Conservation (phyloP, 2,888 invertebrate genomes). For the Spisula subtruncata region DNA sequence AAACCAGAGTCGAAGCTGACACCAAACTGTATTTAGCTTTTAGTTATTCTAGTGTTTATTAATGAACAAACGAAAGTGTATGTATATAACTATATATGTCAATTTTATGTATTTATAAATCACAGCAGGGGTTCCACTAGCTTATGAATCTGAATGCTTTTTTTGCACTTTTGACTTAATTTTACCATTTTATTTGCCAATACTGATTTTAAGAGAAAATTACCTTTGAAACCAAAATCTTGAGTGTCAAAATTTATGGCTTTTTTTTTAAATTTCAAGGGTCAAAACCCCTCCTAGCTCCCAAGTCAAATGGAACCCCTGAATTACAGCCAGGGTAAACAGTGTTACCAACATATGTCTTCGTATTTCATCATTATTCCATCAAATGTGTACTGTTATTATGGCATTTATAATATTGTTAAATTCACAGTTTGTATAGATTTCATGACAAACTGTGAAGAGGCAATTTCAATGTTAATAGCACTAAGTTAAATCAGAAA, state of each 20-base stretch:
- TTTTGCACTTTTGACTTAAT: too few species aligned
- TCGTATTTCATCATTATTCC: neutral
- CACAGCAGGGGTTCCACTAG: too few species aligned
- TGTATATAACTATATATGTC: neutral
- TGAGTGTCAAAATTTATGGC: too few species aligned
- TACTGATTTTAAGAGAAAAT: too few species aligned
- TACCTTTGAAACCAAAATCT: too few species aligned
- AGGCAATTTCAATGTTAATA: neutral
- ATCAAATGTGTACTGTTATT: neutral
- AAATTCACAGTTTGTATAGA: neutral
- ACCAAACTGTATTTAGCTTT: neutral
- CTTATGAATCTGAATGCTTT: too few species aligned
- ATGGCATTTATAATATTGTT: neutral
- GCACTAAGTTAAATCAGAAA: neutral
- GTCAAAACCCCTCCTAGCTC: too few species aligned
- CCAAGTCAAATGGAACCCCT: too few species aligned
- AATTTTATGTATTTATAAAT: neutral
- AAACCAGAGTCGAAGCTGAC: conserved; percentile 16
- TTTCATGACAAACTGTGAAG: neutral
- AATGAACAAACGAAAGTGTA: neutral
- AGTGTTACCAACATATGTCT: neutral
- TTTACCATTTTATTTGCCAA: too few species aligned
- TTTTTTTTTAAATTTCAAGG: too few species aligned
- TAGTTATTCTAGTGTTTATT: conserved; percentile 15
- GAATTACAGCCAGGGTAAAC: neutral